phyloP scores from a whole-genome alignment of 2,888 invertebrate species.

The Romanomermis culicivorax region DNA sequence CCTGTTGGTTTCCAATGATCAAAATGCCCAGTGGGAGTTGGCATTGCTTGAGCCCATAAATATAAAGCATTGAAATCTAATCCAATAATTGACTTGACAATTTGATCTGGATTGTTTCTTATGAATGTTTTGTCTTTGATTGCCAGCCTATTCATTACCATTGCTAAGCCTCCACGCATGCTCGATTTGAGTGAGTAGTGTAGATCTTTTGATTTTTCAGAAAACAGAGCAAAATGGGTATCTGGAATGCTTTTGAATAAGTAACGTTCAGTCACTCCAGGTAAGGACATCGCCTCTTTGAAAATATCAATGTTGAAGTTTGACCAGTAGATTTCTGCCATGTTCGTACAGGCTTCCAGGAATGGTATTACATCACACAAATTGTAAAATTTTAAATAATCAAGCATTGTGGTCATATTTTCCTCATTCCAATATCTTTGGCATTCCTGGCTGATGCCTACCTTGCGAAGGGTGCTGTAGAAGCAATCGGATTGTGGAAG shows the following conservation, averaged over 20 bases:
- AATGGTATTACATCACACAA: constrained; percentile 11
- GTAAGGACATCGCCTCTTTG: constrained; percentile 10
- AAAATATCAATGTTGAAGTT: constrained; percentile 7
- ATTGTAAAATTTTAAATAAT: constrained; percentile 11
- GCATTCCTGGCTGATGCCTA: background rate
- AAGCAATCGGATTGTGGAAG: constrained; percentile 1
- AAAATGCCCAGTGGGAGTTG: background rate
- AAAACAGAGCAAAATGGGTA: background rate
- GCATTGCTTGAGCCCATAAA: background rate
- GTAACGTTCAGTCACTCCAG: constrained; percentile 8
- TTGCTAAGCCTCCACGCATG: background rate
- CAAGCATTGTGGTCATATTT: background rate
- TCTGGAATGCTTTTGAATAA: constrained; percentile 10
- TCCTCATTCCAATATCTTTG: background rate
- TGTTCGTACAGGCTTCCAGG: constrained; percentile 12
- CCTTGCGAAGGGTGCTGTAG: background rate
- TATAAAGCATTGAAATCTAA: background rate
- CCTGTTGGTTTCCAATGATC: background rate
- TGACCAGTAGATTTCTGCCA: constrained; percentile 11
- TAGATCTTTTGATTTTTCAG: background rate
- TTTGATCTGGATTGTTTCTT: background rate
- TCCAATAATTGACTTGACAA: background rate
- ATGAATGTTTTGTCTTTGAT: background rate
- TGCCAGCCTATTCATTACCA: background rate
- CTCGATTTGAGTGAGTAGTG: background rate